Evolutionary conservation across 2,888 invertebrate genomes (phyloP).

Genomic region (Athrips mouffetella): DNA sequence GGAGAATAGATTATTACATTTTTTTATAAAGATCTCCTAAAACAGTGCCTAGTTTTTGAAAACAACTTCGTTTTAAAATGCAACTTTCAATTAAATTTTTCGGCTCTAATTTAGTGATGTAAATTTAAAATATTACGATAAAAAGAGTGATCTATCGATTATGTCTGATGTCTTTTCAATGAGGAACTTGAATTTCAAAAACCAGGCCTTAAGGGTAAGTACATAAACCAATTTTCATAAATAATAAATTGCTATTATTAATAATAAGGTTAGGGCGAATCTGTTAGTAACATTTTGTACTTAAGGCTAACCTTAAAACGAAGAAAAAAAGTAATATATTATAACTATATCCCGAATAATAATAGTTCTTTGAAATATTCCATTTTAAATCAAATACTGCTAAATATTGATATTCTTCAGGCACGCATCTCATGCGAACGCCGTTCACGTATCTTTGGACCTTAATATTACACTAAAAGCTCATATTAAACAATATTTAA

Average conservation of each 20-base stretch:
- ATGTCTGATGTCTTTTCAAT: too few relatives aligned
- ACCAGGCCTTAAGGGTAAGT: slow-evolving; percentile 51
- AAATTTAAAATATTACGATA: too few relatives aligned
- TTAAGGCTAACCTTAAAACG: slow-evolving; percentile 58
- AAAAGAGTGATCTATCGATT: too few relatives aligned
- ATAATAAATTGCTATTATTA: slow-evolving; percentile 38
- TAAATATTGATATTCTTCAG: slow-evolving; percentile 30
- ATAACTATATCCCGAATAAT: slow-evolving; percentile 38
- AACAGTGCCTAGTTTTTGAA: slow-evolving; percentile 28
- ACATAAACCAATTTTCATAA: slow-evolving; percentile 66
- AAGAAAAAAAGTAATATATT: slow-evolving; percentile 38
- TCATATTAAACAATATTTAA: slow-evolving; percentile 33
- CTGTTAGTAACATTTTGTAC: slow-evolving; percentile 70
- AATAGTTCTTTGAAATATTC: slow-evolving; percentile 40
- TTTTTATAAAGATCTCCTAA: slow-evolving; percentile 43
- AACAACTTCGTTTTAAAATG: too few relatives aligned
- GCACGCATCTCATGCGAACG: slow-evolving; percentile 56
- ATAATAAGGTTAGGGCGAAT: slow-evolving; percentile 50
- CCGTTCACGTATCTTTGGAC: slow-evolving; percentile 63
- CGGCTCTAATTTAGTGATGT: too few relatives aligned
- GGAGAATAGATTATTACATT: slow-evolving; percentile 38
- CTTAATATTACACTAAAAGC: slow-evolving; percentile 54
- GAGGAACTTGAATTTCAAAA: background rate
- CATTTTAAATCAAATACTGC: slow-evolving; percentile 35
- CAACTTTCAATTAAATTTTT: too few relatives aligned